Percentiles rank a stretch among this genome's conserved stretches.
Evolutionary conservation across 2,888 invertebrate genomes (phyloP).

Genomic region (Epiblema foenella): DNA sequence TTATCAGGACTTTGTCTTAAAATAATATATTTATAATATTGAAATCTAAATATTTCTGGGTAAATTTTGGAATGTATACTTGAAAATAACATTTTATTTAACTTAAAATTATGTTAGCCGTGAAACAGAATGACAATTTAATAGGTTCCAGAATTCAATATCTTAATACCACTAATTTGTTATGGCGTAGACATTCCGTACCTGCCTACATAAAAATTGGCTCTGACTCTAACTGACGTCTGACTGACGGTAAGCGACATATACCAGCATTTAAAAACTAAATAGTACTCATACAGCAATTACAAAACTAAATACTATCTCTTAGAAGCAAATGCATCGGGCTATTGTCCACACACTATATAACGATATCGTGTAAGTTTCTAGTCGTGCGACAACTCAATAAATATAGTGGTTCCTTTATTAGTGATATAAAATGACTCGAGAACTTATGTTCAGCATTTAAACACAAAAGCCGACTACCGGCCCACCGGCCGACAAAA

Average conservation of each 20-base stretch:
- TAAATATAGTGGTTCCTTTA: neutral
- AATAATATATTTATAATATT: neutral
- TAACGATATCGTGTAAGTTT: neutral
- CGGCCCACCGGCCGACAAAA: conserved; percentile 28
- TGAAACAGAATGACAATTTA: neutral
- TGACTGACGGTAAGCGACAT: neutral
- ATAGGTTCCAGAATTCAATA: neutral
- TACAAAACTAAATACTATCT: neutral
- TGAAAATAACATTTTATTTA: neutral
- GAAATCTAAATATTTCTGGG: too few species aligned
- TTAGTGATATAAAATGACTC: neutral
- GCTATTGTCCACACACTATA: too few species aligned
- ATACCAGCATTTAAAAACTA: neutral
- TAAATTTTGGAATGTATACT: neutral
- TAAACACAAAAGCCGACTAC: conserved; percentile 19
- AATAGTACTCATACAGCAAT: neutral
- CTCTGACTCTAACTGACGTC: neutral
- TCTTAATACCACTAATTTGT: neutral
- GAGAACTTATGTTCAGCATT: conserved; percentile 13
- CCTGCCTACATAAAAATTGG: neutral
- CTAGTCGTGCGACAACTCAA: neutral
- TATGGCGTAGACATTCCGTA: neutral
- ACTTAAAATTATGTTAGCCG: neutral
- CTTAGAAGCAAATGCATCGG: neutral
- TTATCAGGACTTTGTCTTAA: neutral